Conservation (phyloP, 2,888 invertebrate genomes). For the Diadegma fenestrale region DNA sequence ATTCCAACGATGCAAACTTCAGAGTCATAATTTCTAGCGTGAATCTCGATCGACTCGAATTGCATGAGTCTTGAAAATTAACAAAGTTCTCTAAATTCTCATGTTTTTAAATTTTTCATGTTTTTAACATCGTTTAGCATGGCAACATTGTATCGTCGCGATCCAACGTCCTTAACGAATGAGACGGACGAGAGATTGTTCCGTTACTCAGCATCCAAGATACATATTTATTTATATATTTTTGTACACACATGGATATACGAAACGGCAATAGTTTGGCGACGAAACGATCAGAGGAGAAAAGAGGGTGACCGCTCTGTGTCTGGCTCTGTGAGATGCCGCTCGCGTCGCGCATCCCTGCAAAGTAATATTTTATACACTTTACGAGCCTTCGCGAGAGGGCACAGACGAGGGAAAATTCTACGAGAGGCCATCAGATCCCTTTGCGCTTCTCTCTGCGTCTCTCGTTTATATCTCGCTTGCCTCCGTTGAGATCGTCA, state of each 20-base stretch:
- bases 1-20: no score
- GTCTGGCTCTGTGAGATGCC: conserved; percentile 70
- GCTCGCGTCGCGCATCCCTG: conserved; percentile 70
- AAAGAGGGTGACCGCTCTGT: conserved; percentile 49
- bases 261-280: conserved; percentile 38
- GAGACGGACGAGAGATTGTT: background rate
- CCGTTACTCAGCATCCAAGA: background rate
- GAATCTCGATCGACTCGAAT: background rate
- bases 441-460: conserved; percentile 18
- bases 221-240: conserved; percentile 17
- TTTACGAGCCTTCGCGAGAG: conserved; percentile 77
- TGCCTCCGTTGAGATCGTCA: conserved; percentile 10
- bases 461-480: conserved; percentile 26
- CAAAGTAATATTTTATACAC: conserved; percentile 76
- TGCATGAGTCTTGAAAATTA: background rate
- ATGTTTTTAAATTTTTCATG: no score
- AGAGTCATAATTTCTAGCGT: conserved; percentile 12
- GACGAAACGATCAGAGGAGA: conserved; percentile 62
- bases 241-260: conserved; percentile 6
- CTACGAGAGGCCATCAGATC: conserved; percentile 46
- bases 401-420: conserved; percentile 51
- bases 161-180: no score
- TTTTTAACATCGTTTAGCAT: no score
- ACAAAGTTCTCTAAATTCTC: no score
- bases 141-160: no score